A percentile compares a stretch with the other conserved stretches of the same genome.
phyloP scores from a whole-genome alignment of 2,797 vertebrate genomes.

The Brachyalestes nurse region DNA sequence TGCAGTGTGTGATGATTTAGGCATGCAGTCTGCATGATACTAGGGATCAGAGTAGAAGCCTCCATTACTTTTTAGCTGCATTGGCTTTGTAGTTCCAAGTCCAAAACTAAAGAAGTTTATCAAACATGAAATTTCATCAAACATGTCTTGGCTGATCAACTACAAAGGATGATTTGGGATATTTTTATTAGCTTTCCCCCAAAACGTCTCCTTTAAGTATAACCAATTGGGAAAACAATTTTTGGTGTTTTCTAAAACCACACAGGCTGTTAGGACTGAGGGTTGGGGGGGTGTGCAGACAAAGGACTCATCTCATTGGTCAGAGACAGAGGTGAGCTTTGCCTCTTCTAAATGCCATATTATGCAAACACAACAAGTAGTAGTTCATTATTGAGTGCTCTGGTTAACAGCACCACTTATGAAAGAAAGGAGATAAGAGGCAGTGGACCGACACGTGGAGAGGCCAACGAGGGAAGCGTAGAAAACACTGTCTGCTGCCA shows the following conservation, averaged over 20 bases:
- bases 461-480: neutral
- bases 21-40: no score
- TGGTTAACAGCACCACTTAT: constrained; percentile 21
- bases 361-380: constrained; percentile 38
- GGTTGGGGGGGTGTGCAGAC: constrained; percentile 19
- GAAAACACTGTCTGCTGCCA: neutral
- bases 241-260: neutral
- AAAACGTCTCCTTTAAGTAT: no score
- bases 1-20: no score
- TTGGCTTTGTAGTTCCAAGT: no score
- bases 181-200: no score
- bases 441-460: neutral
- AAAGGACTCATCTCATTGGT: constrained; percentile 53
- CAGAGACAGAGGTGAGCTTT: constrained; percentile 46
- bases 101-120: no score
- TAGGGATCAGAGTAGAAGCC: no score
- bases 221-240: neutral
- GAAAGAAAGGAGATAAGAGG: constrained; percentile 28
- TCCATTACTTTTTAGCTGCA: no score
- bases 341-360: constrained; percentile 35
- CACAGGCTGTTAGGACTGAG: neutral
- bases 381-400: constrained; percentile 52
- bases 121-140: no score
- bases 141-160: no score
- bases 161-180: no score